A percentile compares a stretch with the other conserved stretches of the same genome.
Evolutionary conservation across 1,140 invertebrate species (phyloP).

Genomic region (Tribolium castaneum): DNA sequence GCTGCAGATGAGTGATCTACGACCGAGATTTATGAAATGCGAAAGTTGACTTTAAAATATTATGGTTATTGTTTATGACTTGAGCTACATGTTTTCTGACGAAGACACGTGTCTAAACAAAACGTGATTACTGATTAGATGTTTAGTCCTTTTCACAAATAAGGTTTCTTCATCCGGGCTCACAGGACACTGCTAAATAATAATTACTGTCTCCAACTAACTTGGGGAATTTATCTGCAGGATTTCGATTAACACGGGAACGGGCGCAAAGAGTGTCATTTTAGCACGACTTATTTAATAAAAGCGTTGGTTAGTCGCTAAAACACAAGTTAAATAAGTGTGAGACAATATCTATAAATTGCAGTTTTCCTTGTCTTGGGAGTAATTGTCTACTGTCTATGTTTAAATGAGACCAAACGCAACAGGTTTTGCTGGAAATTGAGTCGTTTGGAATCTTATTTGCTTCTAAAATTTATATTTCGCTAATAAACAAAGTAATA

Average conservation of each 20-base stretch:
- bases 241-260: too few species aligned
- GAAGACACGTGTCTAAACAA: slow-evolving; percentile 11
- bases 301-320: too few species aligned
- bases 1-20: not conserved
- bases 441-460: not conserved
- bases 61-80: not conserved
- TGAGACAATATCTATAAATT: not conserved
- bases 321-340: not conserved
- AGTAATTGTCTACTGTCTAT: not conserved
- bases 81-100: not conserved
- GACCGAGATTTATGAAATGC: not conserved
- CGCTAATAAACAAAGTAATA: too few species aligned
- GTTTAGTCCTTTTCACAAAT: not conserved
- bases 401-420: not conserved
- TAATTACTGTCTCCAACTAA: too few species aligned
- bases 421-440: not conserved
- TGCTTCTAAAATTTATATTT: not conserved
- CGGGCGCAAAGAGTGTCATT: too few species aligned
- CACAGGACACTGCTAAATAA: too few species aligned
- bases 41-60: slow-evolving; percentile 6
- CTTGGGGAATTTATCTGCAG: too few species aligned
- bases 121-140: slow-evolving; percentile 2
- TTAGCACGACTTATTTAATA: too few species aligned
- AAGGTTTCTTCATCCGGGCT: not conserved
- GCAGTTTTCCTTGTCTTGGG: not conserved